Conservation (phyloP, 1,140 invertebrate genomes). For the Chironomus tepperi region DNA sequence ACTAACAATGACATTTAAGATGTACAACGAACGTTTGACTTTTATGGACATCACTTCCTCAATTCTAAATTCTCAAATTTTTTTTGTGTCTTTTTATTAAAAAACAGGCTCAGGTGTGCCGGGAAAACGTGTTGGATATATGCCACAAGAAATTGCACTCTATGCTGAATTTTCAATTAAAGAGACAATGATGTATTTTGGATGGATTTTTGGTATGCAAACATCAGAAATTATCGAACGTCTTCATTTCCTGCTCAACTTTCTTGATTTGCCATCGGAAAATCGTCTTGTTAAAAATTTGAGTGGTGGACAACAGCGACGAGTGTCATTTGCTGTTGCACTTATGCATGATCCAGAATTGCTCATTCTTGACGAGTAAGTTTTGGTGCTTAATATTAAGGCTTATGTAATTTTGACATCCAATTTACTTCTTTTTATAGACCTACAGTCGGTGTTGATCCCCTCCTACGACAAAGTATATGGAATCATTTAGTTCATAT, state of each 20-base stretch:
- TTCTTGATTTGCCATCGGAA: slow-evolving; percentile 78
- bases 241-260: slow-evolving; percentile 79
- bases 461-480: slow-evolving; percentile 78
- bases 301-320: slow-evolving; percentile 85
- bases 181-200: slow-evolving; percentile 94
- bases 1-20: no score
- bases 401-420: neutral
- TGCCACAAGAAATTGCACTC: slow-evolving; percentile 85
- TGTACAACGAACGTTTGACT: no score
- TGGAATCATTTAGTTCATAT: slow-evolving; percentile 86
- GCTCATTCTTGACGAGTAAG: slow-evolving; percentile 77
- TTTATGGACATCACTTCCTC: neutral
- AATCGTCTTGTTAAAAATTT: slow-evolving; percentile 81
- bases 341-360: slow-evolving; percentile 88
- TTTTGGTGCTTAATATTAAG: neutral
- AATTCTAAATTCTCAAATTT: neutral
- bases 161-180: slow-evolving; percentile 91
- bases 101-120: slow-evolving; percentile 66
- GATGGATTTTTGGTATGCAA: slow-evolving; percentile 89
- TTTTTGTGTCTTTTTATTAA: slow-evolving; percentile 25
- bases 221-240: slow-evolving; percentile 68
- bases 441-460: slow-evolving; percentile 92
- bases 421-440: neutral
- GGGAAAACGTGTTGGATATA: slow-evolving; percentile 74
- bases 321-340: slow-evolving; percentile 87